Evolutionary conservation across 2,113 vertebrate species (phyloP).

Genomic region (Megaleporinus macrocephalus): DNA sequence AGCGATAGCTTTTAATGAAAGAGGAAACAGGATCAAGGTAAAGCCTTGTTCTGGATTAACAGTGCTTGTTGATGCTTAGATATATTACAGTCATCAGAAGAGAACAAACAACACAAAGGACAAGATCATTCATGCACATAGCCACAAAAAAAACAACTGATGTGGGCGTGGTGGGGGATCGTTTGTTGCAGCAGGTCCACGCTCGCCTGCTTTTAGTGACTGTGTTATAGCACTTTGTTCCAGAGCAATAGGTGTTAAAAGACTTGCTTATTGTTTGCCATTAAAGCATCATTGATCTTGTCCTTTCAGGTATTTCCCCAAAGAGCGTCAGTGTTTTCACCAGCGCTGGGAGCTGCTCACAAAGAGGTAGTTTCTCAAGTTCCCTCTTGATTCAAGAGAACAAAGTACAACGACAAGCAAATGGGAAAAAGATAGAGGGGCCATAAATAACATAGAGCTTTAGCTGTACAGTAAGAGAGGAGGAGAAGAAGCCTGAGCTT

Average conservation of each 20-base stretch:
- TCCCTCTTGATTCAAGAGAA: constrained; percentile 6
- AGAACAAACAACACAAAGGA: constrained; percentile 4
- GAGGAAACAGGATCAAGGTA: neutral
- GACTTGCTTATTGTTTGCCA: constrained; percentile 3
- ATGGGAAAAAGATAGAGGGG: neutral
- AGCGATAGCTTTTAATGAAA: neutral
- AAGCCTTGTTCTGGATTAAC: neutral
- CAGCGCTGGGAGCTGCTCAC: neutral
- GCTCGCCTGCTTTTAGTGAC: constrained; percentile 22
- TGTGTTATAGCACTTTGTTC: constrained; percentile 12
- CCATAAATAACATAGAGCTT: neutral
- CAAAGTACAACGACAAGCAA: neutral
- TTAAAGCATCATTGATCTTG: constrained; percentile 42
- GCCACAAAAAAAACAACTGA: neutral
- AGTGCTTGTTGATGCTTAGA: neutral
- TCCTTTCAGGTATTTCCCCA: constrained; percentile 42
- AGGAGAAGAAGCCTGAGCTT: neutral
- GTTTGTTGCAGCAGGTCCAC: neutral
- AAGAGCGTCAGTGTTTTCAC: constrained; percentile 21
- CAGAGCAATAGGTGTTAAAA: constrained; percentile 24
- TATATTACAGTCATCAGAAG: neutral
- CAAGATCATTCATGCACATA: constrained; percentile 16
- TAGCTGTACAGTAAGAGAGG: neutral
- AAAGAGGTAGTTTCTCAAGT: constrained; percentile 3
- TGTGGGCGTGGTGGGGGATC: constrained; percentile 6